Conservation (phyloP, 2,797 vertebrate species). For the Macropus fuliginosus region DNA sequence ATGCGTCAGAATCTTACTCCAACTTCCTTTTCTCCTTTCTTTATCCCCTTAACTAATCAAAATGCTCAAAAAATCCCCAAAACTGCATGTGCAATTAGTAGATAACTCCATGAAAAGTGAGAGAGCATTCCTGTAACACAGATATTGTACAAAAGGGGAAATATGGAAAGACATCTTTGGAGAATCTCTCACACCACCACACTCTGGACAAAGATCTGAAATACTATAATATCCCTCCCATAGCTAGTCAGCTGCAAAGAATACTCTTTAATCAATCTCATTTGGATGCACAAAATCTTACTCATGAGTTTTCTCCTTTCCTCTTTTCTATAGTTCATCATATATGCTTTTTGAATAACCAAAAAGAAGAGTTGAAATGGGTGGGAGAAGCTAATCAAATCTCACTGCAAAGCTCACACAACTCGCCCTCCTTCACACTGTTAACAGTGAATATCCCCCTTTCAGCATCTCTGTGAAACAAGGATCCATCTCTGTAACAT, state of each 20-base stretch:
- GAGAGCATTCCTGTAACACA: background rate
- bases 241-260: background rate
- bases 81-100: background rate
- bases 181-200: background rate
- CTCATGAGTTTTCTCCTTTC: background rate
- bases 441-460: background rate
- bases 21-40: background rate
- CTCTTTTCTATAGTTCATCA: background rate
- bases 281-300: background rate
- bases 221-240: background rate
- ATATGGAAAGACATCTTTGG: background rate
- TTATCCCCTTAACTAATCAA: background rate
- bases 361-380: background rate
- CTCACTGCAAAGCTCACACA: background rate
- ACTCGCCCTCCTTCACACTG: background rate
- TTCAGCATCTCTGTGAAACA: background rate
- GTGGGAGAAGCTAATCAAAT: background rate
- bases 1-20: background rate
- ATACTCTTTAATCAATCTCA: background rate
- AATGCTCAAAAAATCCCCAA: background rate
- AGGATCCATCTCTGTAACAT: background rate
- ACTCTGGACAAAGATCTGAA: background rate
- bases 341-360: background rate
- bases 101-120: background rate
- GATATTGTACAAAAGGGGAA: background rate